Percentiles rank a stretch among this genome's conserved stretches.
Conservation (phyloP, 1,140 invertebrate genomes). For the Leucophenga varia region DNA sequence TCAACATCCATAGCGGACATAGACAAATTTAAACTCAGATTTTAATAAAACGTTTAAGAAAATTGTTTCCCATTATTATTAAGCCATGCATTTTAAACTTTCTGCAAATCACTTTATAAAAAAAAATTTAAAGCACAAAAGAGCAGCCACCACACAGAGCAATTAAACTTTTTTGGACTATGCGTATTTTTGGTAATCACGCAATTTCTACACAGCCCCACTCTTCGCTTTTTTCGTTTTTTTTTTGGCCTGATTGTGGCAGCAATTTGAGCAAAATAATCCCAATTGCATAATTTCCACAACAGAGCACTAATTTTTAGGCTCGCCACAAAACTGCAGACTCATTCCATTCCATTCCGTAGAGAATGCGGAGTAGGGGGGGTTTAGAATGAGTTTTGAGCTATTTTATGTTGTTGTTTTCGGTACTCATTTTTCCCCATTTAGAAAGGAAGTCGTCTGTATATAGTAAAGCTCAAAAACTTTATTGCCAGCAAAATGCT, state of each 20-base stretch:
- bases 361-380: too few relatives aligned
- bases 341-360: too few relatives aligned
- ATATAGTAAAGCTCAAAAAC: conserved; percentile 19
- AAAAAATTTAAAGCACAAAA: too few relatives aligned
- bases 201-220: conserved; percentile 7
- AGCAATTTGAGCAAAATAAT: conserved; percentile 31
- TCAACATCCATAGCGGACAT: too few relatives aligned
- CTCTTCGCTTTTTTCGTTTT: conserved; percentile 11
- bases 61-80: background rate
- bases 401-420: too few relatives aligned
- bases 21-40: too few relatives aligned
- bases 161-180: conserved; percentile 6
- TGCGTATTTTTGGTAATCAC: conserved; percentile 4
- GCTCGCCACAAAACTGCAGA: background rate
- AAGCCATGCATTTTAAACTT: background rate
- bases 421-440: too few relatives aligned
- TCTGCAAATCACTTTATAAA: too few relatives aligned
- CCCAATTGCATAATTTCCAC: conserved; percentile 25
- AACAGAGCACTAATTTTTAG: conserved; percentile 26
- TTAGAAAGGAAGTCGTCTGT: background rate
- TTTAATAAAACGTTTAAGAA: background rate
- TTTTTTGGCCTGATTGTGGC: conserved; percentile 12
- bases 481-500: conserved; percentile 47
- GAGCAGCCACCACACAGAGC: background rate
- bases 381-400: too few relatives aligned